A percentile compares a stretch with the other conserved stretches of the same genome.
These are phyloP conservation scores for Scrobipalpa atriplicella DNA, from an alignment of 2,888 invertebrate genomes.

Conservation along the genomic window DNA sequence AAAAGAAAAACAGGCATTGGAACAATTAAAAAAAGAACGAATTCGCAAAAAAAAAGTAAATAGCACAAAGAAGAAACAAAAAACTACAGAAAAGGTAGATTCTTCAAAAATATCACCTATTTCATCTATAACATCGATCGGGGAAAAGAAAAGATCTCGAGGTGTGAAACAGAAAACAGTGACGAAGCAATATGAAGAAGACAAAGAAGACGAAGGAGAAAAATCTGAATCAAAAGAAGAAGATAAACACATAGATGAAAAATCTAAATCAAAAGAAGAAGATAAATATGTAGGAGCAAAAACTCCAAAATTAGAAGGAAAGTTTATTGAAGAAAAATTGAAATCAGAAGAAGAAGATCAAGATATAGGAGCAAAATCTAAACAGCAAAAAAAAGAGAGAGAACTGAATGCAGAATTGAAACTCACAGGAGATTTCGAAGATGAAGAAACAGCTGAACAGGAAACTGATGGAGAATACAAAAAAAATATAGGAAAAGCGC, in stretches of 20 bases:
- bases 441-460: neutral
- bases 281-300: neutral
- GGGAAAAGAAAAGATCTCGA: no score
- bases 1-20: neutral
- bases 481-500: no score
- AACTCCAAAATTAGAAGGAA: neutral
- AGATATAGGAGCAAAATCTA: neutral
- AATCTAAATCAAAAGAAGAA: no score
- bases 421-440: neutral
- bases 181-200: no score
- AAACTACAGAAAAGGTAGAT: neutral
- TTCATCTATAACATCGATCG: no score
- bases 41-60: neutral
- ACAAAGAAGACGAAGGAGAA: neutral
- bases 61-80: neutral
- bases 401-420: neutral
- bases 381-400: neutral
- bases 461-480: neutral
- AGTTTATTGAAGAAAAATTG: neutral
- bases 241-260: neutral
- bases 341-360: neutral
- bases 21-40: neutral
- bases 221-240: neutral
- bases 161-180: no score
- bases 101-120: no score